Percentiles rank a stretch among this genome's conserved stretches.
Conservation (phyloP, 2,797 vertebrate genomes). For the Pterois miles region DNA sequence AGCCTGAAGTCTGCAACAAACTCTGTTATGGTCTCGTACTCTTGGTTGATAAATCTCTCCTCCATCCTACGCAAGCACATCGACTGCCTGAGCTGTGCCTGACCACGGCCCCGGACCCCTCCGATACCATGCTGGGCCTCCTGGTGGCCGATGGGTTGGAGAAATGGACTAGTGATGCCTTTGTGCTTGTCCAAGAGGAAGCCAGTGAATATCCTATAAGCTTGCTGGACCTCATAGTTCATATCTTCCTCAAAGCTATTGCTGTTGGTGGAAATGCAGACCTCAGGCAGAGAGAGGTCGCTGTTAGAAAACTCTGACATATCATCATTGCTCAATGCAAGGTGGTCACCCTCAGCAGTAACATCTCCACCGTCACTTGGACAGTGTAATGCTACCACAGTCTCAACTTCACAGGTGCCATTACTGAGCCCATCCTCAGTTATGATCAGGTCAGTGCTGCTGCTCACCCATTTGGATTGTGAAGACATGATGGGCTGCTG, state of each 20-base stretch:
- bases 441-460: constrained; percentile 20
- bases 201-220: constrained; percentile 89
- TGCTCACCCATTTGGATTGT: constrained; percentile 52
- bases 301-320: constrained; percentile 74
- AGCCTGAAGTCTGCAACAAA: constrained; percentile 95
- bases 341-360: constrained; percentile 27
- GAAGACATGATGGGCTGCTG: constrained; percentile 53
- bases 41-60: constrained; percentile 89
- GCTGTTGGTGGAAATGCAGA: constrained; percentile 75
- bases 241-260: constrained; percentile 79
- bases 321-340: constrained; percentile 56
- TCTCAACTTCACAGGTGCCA: constrained; percentile 63
- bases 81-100: constrained; percentile 72
- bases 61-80: constrained; percentile 91
- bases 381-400: constrained; percentile 47
- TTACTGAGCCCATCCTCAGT: constrained; percentile 65
- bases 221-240: constrained; percentile 92
- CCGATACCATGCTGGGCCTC: constrained; percentile 65
- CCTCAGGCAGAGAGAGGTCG: constrained; percentile 76
- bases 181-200: constrained; percentile 94
- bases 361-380: constrained; percentile 37
- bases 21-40: constrained; percentile 90
- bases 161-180: constrained; percentile 84
- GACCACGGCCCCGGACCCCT: constrained; percentile 56
- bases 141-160: constrained; percentile 69